phyloP scores from a whole-genome alignment of 1,140 invertebrate genomes.

The Drosophila jambulina region DNA sequence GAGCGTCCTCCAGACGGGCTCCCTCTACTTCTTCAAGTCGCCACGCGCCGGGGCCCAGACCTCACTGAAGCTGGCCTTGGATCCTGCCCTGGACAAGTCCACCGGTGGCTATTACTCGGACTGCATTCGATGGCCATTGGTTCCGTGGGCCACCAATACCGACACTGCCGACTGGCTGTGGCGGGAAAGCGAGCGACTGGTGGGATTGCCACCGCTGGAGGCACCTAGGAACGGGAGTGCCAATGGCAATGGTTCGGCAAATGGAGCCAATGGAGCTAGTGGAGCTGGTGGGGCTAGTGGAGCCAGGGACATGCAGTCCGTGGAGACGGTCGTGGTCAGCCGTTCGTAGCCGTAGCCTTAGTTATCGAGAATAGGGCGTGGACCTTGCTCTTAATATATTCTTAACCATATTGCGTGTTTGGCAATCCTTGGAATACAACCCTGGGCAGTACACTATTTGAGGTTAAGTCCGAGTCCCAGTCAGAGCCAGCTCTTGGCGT shows the following conservation, averaged over 20 bases:
- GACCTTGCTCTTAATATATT: slow-evolving; percentile 24
- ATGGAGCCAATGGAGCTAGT: slow-evolving; percentile 4
- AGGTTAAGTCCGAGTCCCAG: background rate
- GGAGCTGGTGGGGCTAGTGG: background rate
- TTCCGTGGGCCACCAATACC: slow-evolving; percentile 84
- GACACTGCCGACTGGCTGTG: slow-evolving; percentile 89
- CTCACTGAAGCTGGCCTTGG: slow-evolving; percentile 91
- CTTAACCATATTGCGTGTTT: slow-evolving; percentile 14
- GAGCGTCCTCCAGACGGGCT: slow-evolving; percentile 40
- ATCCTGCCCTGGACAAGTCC: slow-evolving; percentile 89
- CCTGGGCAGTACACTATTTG: background rate
- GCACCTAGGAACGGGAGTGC: slow-evolving; percentile 3
- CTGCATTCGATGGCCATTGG: slow-evolving; percentile 84
- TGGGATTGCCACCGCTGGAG: slow-evolving; percentile 65
- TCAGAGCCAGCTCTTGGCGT: background rate
- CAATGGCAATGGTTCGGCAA: slow-evolving; percentile 31
- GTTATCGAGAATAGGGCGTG: slow-evolving; percentile 4
- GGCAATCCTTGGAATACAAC: slow-evolving; percentile 9
- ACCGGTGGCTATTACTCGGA: slow-evolving; percentile 88
- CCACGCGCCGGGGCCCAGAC: slow-evolving; percentile 92
- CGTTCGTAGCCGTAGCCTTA: slow-evolving; percentile 37
- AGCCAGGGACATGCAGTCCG: slow-evolving; percentile 31
- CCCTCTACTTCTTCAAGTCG: slow-evolving; percentile 86
- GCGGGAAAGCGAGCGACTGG: slow-evolving; percentile 86
- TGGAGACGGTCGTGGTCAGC: slow-evolving; percentile 64